phyloP scores from a whole-genome alignment of 1,140 invertebrate species.

The Zaprionus ornatus region DNA sequence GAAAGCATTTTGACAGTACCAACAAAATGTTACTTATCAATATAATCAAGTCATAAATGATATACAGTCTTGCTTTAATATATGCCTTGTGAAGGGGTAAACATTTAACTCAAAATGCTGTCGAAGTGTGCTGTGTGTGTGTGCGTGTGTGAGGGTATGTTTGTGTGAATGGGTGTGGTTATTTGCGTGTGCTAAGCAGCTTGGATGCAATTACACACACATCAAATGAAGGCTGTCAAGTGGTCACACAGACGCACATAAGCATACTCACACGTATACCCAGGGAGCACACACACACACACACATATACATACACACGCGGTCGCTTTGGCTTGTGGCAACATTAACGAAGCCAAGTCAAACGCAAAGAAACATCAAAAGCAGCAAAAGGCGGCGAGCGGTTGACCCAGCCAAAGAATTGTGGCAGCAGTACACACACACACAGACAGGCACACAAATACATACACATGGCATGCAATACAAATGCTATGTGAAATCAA shows the following conservation, averaged over 20 bases:
- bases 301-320: constrained; percentile 4
- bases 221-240: constrained; percentile 10
- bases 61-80: too few relatives aligned
- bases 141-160: neutral
- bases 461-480: constrained; percentile 14
- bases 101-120: neutral
- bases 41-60: too few relatives aligned
- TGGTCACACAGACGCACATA: constrained; percentile 9
- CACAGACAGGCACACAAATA: neutral
- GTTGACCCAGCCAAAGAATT: constrained; percentile 31
- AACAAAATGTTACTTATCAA: too few relatives aligned
- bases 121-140: neutral
- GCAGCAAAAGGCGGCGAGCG: constrained; percentile 14
- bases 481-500: constrained; percentile 69
- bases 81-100: too few relatives aligned
- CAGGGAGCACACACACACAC: neutral
- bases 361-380: constrained; percentile 45
- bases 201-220: constrained; percentile 7
- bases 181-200: neutral
- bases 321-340: constrained; percentile 24
- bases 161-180: neutral
- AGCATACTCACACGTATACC: too few relatives aligned
- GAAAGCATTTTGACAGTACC: too few relatives aligned
- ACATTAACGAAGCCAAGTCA: constrained; percentile 43
- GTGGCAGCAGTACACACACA: neutral